Base-by-base conservation (phyloP, 2,797 vertebrate species). In the Pyrocephalus nanus region DNA sequence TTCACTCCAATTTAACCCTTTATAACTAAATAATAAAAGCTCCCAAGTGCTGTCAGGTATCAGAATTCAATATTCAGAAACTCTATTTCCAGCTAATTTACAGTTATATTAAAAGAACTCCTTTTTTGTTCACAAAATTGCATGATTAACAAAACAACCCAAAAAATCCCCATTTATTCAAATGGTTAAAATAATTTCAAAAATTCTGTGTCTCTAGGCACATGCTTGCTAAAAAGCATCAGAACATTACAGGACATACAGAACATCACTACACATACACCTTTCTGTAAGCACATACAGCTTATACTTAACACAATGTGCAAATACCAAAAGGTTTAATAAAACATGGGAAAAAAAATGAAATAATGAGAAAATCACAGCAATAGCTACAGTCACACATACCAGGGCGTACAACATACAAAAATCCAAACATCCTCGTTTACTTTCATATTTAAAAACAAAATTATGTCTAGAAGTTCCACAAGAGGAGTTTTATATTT, bases 1-100 rank as follows among this genome's bases (percentile, higher is more conserved):
- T 92, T 48, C 60, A 75, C n/a, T 57, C 60, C 83, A 70, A 64
- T 93, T 73, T 88, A 88, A 79, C 70, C 29, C 62, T 87, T 60
- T 85, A 23, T 36, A 91, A 66, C 12, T 82, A 50, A 62, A 75
- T 36, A 88, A 47, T 64, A 60, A 51, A 61, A 34, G 48, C 11
- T 77, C n/a, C 54, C 19, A 34, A 7, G 8, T 55, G 61, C 45
- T 76, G 12, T 51, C 72, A 81, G 80, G 36, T 84, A 65, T 45
- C 22, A 22, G 27, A 62, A 82, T 51, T 69, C 69, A 84, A 38
- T 21, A 60, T 34, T 32, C 38, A 62, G n/a, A 40, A 84, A 53
- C 30, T 12, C 11, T 38, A n/a, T 26, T 86, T 83, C 30, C 54
- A 79, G 42, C 15, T 74, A 42, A 80, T 71, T 57, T 80, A 34